These are phyloP conservation scores for Pseudotriccus pelzelni DNA, from an alignment of 2,797 vertebrate species.

Conservation along the genomic window DNA sequence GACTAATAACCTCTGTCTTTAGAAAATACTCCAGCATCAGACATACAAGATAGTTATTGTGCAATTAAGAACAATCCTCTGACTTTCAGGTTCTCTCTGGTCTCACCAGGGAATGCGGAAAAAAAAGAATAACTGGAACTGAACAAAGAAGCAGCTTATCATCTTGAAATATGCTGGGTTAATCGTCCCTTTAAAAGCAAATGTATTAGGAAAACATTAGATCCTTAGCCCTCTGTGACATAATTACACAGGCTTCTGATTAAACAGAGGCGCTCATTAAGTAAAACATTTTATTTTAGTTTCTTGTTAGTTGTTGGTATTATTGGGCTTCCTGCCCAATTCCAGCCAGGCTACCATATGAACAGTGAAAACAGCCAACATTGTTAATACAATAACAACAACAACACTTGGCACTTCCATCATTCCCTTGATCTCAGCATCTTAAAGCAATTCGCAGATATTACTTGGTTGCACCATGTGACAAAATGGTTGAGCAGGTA, in stretches of 20 bases:
- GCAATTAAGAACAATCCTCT: constrained; percentile 55
- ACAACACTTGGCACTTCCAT: constrained; percentile 60
- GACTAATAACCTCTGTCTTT: constrained; percentile 44
- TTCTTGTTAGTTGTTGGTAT: constrained; percentile 57
- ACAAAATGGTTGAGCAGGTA: not conserved
- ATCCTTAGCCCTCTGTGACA: constrained; percentile 63
- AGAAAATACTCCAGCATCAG: constrained; percentile 28
- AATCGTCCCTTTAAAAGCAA: constrained; percentile 63
- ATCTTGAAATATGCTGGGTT: constrained; percentile 59
- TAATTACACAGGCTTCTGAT: constrained; percentile 66
- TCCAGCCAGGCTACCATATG: constrained; percentile 72
- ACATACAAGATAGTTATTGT: constrained; percentile 32
- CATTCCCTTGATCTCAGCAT: constrained; percentile 38
- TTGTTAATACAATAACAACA: constrained; percentile 57
- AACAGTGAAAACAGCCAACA: constrained; percentile 65
- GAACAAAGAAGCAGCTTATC: constrained; percentile 61
- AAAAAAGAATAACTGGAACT: constrained; percentile 15
- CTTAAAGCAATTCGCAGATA: constrained; percentile 48
- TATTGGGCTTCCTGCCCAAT: constrained; percentile 64
- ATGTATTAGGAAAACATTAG: constrained; percentile 62
- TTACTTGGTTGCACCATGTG: not conserved
- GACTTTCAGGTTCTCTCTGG: constrained; percentile 26
- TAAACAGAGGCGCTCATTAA: constrained; percentile 68
- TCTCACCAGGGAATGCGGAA: constrained; percentile 31
- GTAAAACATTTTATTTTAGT: constrained; percentile 66